A percentile compares a stretch with the other conserved stretches of the same genome.
Evolutionary conservation across 2,113 vertebrate species (phyloP).

Genomic region (Leptodactylus fuscus): DNA sequence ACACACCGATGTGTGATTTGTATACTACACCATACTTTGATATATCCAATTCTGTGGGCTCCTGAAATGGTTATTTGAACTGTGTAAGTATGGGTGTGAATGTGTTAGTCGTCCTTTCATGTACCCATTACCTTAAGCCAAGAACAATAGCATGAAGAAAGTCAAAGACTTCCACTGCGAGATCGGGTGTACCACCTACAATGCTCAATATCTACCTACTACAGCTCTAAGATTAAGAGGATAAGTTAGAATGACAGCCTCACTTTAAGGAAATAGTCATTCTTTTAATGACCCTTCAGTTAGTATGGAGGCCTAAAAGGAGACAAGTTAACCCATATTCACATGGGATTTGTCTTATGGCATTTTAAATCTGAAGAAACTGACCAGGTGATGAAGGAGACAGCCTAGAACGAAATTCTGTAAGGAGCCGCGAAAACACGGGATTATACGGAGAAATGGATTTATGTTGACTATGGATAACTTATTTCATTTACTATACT

Average conservation of each 20-base stretch:
- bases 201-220: neutral
- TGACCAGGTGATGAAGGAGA: conserved; percentile 1
- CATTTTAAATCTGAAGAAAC: neutral
- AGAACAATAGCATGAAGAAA: conserved; percentile 20
- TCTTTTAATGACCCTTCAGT: conserved; percentile 12
- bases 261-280: conserved; percentile 14
- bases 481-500: neutral
- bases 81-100: neutral
- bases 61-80: neutral
- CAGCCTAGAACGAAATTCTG: neutral
- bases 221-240: conserved; percentile 18
- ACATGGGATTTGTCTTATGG: conserved; percentile 22
- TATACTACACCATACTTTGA: neutral
- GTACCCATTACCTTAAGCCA: conserved; percentile 34
- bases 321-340: neutral
- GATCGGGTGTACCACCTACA: conserved; percentile 31
- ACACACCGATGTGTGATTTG: neutral
- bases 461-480: neutral
- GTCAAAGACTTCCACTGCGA: conserved; percentile 6
- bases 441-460: neutral
- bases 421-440: neutral
- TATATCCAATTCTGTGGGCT: neutral
- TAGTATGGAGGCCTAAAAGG: conserved; percentile 4
- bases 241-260: conserved; percentile 9
- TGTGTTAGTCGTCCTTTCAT: conserved; percentile 27